Base-by-base conservation (phyloP, 2,797 vertebrate genomes). In the Ctenopoma multispine region DNA sequence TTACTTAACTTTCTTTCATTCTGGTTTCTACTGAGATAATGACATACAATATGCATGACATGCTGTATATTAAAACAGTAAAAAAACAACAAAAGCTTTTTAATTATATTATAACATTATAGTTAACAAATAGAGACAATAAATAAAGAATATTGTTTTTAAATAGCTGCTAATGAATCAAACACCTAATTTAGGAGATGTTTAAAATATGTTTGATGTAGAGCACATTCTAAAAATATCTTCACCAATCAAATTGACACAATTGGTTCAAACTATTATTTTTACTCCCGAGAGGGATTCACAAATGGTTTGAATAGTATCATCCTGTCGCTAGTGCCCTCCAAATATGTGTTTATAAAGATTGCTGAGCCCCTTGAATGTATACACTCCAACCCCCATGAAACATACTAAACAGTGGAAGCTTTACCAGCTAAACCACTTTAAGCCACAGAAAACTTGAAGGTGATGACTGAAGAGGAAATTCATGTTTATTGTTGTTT, bases 321-420 rank as follows among this genome's bases (percentile, higher is more conserved):
- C 40, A 62, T 74, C 53, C 46, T 67, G 31, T 20, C 83, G 59
- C 43, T 9, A 50, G 14, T 56, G 47, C 17, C 44, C 27, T 79
- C 63, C 63, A 61, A 82, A 72, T 62, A n/a, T 36, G 59, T 68
- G 54, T 77, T 72, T 43, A 54, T 69, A 20, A 56, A 76, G 67
- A 84, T 58, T 75, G 71, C 47, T 75, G 31, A 66, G 66, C 73
- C 66, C 61, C 81, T 47, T 46, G 43, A 61, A 51, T 55, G 62
- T 27, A 12, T 82, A 70, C 48, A 77, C 50, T 66, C 54, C 5
- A 72, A 84, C 84, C 27, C 69, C 56, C 75, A 69, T 66, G n/a
- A 75, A 81, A 77, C 73, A 69, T 15, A 20, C 58, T 29, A 47
- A 31, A 69, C 57, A 68, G 56, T 14, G 24, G 7, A 81, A 47